These are phyloP conservation scores for Hippopotamyrus pictus DNA, from an alignment of 2,797 vertebrate species.

Conservation along the genomic window DNA sequence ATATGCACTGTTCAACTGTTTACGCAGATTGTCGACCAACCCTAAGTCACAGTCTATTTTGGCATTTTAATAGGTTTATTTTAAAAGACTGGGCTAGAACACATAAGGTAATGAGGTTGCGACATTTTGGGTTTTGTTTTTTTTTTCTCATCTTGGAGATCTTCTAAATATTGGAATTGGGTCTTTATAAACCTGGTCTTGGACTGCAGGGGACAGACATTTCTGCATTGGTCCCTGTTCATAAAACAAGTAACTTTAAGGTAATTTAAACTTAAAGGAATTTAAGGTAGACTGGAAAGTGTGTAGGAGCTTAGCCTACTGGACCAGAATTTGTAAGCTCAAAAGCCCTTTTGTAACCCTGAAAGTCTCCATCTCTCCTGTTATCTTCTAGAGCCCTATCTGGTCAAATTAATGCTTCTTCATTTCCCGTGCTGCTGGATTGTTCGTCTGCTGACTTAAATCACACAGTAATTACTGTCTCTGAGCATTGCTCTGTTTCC, in stretches of 20 bases:
- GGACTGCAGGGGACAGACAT: not conserved
- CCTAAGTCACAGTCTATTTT: not conserved
- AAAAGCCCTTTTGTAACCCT: not conserved
- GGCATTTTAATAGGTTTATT: not conserved
- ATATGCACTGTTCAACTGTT: not conserved
- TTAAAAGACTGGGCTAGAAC: not conserved
- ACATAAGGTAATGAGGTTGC: not conserved
- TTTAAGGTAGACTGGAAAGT: not conserved
- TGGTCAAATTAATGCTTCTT: constrained; percentile 15
- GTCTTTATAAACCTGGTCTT: not conserved
- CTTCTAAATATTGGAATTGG: not conserved
- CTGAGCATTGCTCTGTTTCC: constrained; percentile 36
- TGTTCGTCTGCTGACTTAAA: not conserved
- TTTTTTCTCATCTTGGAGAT: not conserved
- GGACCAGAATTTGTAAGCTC: not conserved
- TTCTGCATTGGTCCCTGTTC: not conserved
- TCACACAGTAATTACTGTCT: constrained; percentile 16
- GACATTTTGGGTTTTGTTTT: not conserved
- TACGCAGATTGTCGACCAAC: not conserved
- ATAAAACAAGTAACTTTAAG: not conserved
- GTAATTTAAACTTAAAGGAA: not conserved
- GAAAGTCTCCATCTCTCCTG: not conserved
- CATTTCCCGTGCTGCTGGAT: constrained; percentile 23
- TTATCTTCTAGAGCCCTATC: not conserved
- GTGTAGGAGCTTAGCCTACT: not conserved